A percentile compares a stretch with the other conserved stretches of the same genome.
phyloP scores from a whole-genome alignment of 2,113 vertebrate species.

The Aldabrachelys gigantea region DNA sequence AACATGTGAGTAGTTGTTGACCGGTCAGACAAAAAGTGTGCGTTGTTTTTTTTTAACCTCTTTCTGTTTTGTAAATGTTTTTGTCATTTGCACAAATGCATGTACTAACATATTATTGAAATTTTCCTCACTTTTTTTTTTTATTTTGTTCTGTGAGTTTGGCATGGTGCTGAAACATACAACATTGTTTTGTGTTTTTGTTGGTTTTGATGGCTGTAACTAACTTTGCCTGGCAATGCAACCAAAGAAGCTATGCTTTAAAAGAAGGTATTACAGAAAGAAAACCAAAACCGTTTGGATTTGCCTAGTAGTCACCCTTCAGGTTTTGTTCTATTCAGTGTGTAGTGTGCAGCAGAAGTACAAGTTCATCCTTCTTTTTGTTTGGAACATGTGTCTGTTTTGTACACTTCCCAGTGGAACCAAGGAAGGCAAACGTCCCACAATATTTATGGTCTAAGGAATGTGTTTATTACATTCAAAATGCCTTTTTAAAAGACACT shows the following conservation, averaged over 20 bases:
- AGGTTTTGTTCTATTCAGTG: neutral
- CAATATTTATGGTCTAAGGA: neutral
- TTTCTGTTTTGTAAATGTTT: neutral
- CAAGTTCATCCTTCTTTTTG: neutral
- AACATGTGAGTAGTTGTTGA: conserved; percentile 94
- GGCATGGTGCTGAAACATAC: conserved; percentile 61
- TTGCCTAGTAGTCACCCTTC: neutral
- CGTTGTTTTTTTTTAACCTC: conserved; percentile 19
- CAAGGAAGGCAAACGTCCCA: neutral
- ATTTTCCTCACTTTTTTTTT: neutral
- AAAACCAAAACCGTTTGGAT: neutral
- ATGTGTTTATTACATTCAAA: neutral
- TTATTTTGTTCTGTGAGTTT: conserved; percentile 32
- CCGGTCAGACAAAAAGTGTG: conserved; percentile 53
- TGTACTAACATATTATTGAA: conserved; percentile 71
- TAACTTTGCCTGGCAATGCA: conserved; percentile 56
- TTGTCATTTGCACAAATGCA: conserved; percentile 72
- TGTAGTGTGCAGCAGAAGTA: neutral
- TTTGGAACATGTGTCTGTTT: neutral
- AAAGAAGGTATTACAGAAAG: neutral
- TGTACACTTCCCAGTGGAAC: neutral
- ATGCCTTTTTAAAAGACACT: neutral
- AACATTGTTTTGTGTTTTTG: neutral
- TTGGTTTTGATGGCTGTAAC: conserved; percentile 61
- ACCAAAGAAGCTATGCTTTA: neutral